Evolutionary conservation across 23 tunicate species (phyloP), one percentile per base, ranked within the genome.

Genomic region (Oikopleura dioica): DNA sequence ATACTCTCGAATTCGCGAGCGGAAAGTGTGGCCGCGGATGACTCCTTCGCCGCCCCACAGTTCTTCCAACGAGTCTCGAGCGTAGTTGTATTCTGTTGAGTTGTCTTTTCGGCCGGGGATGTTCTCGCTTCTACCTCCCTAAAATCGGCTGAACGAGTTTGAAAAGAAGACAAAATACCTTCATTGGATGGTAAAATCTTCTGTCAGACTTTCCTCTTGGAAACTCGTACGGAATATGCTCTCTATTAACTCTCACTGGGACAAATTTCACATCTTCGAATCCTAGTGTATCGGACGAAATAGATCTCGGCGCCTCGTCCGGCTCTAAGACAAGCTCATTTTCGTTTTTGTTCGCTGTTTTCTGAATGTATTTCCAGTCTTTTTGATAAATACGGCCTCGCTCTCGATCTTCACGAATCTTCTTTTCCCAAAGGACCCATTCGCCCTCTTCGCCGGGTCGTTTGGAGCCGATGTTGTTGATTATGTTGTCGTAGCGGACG

Each of bases 11-110:
- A 23, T 24, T 2, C 16, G 29, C 33, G 72, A 23, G 5, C 33
- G 16, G 72, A 63, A 63, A 2, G 72, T 63, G 72, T 63, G 72
- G 33, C 72, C 72, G 2, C 72, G 29, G 2, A 63, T 63, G 33
- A 63, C 72, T 21, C 72, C 72, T 28, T 63, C 72, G 16, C 72
- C 72, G 29, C 72, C 72, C 72, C 72, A 63, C 29, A 63, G 72
- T 63, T 63, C 72, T 28, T 63, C 72, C 2, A 63, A 31, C 33
- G 72, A 44, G 26, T 63, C 72, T 63, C 72, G 16, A 16, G 72
- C 72, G 26, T 63, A 63, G 26, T 63, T 63, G 26, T 21, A 63
- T 63, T 63, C 72, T 21, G 72, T 63, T 2, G 72, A 63, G 4
- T 23, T 31, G 72, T 63, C 72, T 28, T 63, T 63, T 16, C 72